A percentile compares a stretch with the other conserved stretches of the same genome.
Evolutionary conservation across 1,140 invertebrate genomes (phyloP).

Genomic region (Zeugodacus cucurbitae): DNA sequence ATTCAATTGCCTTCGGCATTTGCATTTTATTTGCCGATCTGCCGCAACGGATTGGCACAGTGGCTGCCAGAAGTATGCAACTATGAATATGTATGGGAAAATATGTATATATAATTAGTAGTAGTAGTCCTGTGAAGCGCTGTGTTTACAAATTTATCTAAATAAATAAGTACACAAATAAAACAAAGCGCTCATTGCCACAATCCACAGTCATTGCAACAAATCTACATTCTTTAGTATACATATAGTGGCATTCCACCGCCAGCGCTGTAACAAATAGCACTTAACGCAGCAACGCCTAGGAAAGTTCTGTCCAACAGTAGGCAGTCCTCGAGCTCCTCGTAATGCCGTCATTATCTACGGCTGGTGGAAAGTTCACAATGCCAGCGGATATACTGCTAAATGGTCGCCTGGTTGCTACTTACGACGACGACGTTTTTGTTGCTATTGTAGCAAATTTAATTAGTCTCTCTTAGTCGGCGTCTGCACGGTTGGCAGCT

Average conservation of each 20-base stretch:
- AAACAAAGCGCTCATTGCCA: neutral
- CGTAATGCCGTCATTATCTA: neutral
- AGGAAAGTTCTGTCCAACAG: neutral
- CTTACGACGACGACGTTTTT: neutral
- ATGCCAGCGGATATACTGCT: conserved; percentile 11
- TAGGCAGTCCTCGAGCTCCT: neutral
- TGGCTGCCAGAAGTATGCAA: neutral
- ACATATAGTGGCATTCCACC: neutral
- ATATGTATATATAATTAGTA: neutral
- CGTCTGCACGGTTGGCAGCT: neutral
- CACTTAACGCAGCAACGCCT: conserved; percentile 1
- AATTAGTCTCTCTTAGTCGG: conserved; percentile 2
- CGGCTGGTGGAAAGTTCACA: neutral
- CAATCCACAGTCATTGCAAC: too few species aligned
- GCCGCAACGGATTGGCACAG: neutral
- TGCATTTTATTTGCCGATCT: neutral
- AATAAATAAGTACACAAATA: neutral
- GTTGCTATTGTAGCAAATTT: conserved; percentile 14
- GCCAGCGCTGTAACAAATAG: neutral
- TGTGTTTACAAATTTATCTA: neutral
- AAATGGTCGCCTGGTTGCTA: conserved; percentile 24
- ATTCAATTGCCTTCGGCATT: conserved; percentile 17
- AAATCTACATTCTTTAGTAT: neutral
- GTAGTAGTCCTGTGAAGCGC: neutral
- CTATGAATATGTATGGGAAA: neutral